Conservation (phyloP, 2,797 vertebrate genomes). For the Decapterus maruadsi region DNA sequence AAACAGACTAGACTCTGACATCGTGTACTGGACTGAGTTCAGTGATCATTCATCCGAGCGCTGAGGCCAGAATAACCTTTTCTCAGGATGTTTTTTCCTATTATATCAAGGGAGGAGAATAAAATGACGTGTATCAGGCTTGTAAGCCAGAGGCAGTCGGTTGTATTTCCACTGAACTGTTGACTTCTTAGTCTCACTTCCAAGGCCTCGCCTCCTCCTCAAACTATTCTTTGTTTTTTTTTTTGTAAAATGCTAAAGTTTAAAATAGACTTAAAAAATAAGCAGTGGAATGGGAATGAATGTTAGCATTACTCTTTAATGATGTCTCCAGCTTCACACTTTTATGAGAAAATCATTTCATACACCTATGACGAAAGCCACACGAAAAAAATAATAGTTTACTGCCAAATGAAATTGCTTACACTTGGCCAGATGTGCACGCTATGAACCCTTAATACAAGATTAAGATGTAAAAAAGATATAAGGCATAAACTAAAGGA, state of each 20-base stretch:
- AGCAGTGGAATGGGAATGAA: slow-evolving; percentile 11
- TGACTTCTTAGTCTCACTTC: slow-evolving; percentile 52
- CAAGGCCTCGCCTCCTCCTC: slow-evolving; percentile 3
- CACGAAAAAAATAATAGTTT: not conserved
- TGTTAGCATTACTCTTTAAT: slow-evolving; percentile 43
- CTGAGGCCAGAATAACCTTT: slow-evolving; percentile 14
- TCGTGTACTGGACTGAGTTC: not conserved
- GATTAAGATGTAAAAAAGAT: not conserved
- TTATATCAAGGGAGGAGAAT: not conserved
- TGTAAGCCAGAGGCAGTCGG: slow-evolving; percentile 56
- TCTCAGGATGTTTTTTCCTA: not conserved
- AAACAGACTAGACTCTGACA: not conserved
- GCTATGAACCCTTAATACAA: not conserved
- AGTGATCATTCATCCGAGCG: slow-evolving; percentile 14
- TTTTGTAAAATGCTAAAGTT: slow-evolving; percentile 26
- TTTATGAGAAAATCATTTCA: slow-evolving; percentile 31
- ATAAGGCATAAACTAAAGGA: not conserved
- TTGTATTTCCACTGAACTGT: slow-evolving; percentile 52
- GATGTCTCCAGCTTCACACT: slow-evolving; percentile 38
- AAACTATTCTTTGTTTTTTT: slow-evolving; percentile 13
- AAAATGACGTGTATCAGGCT: slow-evolving; percentile 19
- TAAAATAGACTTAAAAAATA: slow-evolving; percentile 26
- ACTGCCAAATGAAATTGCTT: slow-evolving; percentile 24
- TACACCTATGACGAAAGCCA: slow-evolving; percentile 18
- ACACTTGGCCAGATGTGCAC: not conserved